Base-by-base conservation (phyloP, 2,888 invertebrate species). In the Hydropsyche betteni region DNA sequence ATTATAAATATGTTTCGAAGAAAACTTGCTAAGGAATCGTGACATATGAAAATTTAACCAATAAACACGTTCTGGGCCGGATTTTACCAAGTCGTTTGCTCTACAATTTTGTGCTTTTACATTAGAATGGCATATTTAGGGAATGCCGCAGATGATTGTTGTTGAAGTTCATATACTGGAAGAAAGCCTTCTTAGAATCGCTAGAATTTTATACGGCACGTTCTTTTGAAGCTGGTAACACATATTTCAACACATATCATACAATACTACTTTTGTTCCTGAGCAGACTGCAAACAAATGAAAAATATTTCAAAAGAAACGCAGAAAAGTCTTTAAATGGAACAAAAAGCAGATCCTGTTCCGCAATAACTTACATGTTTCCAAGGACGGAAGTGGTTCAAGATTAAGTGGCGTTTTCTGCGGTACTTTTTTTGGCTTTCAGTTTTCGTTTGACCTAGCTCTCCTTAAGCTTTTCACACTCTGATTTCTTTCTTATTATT, bases 281-380 rank as follows among this genome's bases (percentile, higher is more conserved):
- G 44, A 44, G 44, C 34, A n/a, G 61, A 61, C 24, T 64, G 64
- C 5, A 16, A 16, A 64, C 34, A 64, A 64, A 64, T 64, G 64
- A 64, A 64, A 64, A 64, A 64, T 64, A 64, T 36, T 64, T 64
- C 64, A 64, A 64, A 64, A 36, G 64, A 64, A 64, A 64, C 10
- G 12, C 10, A 8, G 24, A 12, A n/a, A 64, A 64, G 64, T 36
- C 36, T 64, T 64, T 64, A 36, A 34, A 64, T 33, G 34, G 64
- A 64, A 36, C 64, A 64, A 34, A 64, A 64, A 64, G 64, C 36
- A 36, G 64, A 64, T 64, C 64, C 64, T n/a, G 64, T 34, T 64
- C 64, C 36, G 64, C 64, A 64, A 64, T 64, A 64, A 64, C 64
- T 64, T 64, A 64, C 36, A 64, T 36, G 36, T 12, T 36, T 7